Base-by-base conservation (phyloP, 1,140 invertebrate species). In the Metaphire vulgaris region DNA sequence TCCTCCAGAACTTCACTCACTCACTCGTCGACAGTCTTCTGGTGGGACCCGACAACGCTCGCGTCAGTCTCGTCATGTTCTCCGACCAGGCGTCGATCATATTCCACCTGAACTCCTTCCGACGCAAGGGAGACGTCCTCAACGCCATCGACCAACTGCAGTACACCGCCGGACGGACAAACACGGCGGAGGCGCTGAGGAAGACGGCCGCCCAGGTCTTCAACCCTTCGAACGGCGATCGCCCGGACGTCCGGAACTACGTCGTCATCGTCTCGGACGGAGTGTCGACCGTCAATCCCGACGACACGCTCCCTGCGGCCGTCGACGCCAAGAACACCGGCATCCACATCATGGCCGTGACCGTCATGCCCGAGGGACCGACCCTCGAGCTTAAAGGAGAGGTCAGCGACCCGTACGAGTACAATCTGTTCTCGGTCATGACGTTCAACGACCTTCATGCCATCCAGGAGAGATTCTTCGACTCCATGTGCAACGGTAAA, bases 41-140 rank as follows among this genome's bases (percentile, higher is more conserved):
- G 34, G 72, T 78, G 26, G 64, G 73, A 2, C 68, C 66, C 2
- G 72, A 74, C 30, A 72, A 71, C 26, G 65, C 74, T 21, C 72
- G 73, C 15, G 77, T 78, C 29, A 74, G 73, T 1, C 64, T 74
- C 26, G 69, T 75, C 31, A 75, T 33, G 33, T 78, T 32, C 72
- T 41, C 65, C 73, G 72, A 64, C 26, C 16, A n/a, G 6, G 77
- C 69, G 2, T 64, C 28, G 31, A 30, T 69, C 26, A 28, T 26
- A 21, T 78, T 78, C 68, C 73, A 78, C 28, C 33, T 78, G 73
- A 74, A 78, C 74, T 70, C 77, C 30, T 78, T 69, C 73, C n/a
- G 15, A 1, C 15, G 26, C n/a, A 75, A 71, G 29, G 30, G 69
- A 68, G 77, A 78, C 67, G 73, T 78, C 6, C 29, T 75, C 29